Percentiles rank a stretch among this genome's conserved stretches.
Evolutionary conservation across 2,888 invertebrate genomes (phyloP).

Genomic region (Stictocephala bisonia): DNA sequence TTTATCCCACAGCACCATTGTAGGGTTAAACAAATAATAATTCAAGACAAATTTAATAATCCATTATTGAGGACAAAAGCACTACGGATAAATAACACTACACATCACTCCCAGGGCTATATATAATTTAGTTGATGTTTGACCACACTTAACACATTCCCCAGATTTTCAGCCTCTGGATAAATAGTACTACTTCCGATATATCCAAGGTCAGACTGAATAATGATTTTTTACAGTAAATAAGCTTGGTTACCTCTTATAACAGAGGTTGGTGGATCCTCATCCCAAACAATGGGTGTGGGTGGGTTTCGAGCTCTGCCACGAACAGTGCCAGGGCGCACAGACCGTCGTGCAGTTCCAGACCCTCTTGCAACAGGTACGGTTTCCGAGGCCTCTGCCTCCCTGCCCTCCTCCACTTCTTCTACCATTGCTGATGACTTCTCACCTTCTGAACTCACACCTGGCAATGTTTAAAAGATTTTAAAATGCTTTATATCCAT

Average conservation of each 20-base stretch:
- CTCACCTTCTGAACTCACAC: slow-evolving; percentile 73
- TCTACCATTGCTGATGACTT: slow-evolving; percentile 65
- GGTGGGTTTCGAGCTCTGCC: slow-evolving; percentile 68
- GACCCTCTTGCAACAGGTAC: slow-evolving; percentile 61
- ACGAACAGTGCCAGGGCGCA: slow-evolving; percentile 59
- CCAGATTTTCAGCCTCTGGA: too few species aligned
- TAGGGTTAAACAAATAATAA: too few species aligned
- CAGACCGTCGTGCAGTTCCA: slow-evolving; percentile 57
- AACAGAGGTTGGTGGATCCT: slow-evolving; percentile 50
- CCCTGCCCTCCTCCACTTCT: slow-evolving; percentile 78
- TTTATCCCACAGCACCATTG: too few species aligned
- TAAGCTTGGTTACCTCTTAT: slow-evolving; percentile 2
- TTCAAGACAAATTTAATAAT: too few species aligned
- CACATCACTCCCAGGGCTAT: too few species aligned
- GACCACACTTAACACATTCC: too few species aligned
- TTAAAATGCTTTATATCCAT: not conserved
- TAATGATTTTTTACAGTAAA: too few species aligned
- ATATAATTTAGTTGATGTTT: too few species aligned
- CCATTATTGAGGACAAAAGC: too few species aligned
- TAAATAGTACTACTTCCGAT: too few species aligned
- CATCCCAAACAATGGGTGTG: slow-evolving; percentile 74
- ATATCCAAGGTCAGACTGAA: too few species aligned
- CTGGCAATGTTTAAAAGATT: slow-evolving; percentile 54
- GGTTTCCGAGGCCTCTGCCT: slow-evolving; percentile 85
- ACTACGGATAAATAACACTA: too few species aligned